Evolutionary conservation across 2,113 vertebrate genomes (phyloP), one percentile per base, ranked within the genome.

Genomic region (Leucopsar rothschildi): DNA sequence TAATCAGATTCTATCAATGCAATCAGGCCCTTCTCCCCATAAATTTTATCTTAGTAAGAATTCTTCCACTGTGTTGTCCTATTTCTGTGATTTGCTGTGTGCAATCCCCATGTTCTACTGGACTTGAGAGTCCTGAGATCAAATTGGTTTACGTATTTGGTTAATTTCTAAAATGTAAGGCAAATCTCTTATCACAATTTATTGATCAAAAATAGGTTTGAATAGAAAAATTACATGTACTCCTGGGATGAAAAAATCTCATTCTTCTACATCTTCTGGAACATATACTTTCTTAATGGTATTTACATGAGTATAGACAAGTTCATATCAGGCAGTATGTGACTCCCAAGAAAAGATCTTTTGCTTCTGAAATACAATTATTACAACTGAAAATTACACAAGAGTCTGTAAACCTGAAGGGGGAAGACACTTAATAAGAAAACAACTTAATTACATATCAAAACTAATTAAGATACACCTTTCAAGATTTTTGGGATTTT

Each of bases 381-480:
- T 84, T 84, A 57, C 5, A 75, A 57, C 47, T 70, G 52, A 63
- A 77, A 86, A 92, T 92, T 49, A 65, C 73, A 85, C 53, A 65
- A 31, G 77, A 92, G 73, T 68, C 53, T 66, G 23, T 73, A 94
- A 89, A 90, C 10, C 27, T 92, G 61, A 95, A 93, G 42, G 60
- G 57, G 21, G 19, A 89, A 65, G 45, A 70, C 33, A 89, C 29
- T 68, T 92, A 45, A 61, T 63, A 82, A 82, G 59, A 82, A 95
- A 95, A 85, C 63, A 94, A 85, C 75, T 94, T 96, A 97, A 96
- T 93, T 94, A 87, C 57, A 61, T 64, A 87, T 80, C 66, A 87
- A 82, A 91, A 85, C 70, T 95, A 92, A 97, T 97, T 95, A 95
- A 95, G 94, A 87, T 49, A 91, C n/a, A 82, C 80, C 44, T 90